Evolutionary conservation across 35 echinoderm and acorn worm species (phyloP).

Genomic region (Eucidaris tribuloides): DNA sequence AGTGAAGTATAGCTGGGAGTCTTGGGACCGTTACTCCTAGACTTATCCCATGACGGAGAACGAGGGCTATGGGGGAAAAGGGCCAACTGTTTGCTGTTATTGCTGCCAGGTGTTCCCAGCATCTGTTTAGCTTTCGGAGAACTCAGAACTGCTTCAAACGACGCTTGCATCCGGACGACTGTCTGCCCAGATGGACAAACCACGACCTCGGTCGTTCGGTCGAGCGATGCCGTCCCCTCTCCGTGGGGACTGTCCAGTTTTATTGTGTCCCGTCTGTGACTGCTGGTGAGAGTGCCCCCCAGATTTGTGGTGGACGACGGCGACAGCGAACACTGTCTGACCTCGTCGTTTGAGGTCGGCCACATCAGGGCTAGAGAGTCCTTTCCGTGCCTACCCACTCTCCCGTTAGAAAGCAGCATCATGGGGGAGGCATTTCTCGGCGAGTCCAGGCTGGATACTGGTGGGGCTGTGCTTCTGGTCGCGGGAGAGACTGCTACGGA

Average conservation of each 20-base stretch:
- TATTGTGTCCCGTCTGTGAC: not conserved
- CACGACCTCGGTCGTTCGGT: slow-evolving; percentile 1
- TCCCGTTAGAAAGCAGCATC: slow-evolving; percentile 13
- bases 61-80: too few species aligned
- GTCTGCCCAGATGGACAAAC: slow-evolving; percentile 16
- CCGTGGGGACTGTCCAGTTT: not conserved
- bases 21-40: not conserved
- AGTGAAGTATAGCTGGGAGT: not conserved
- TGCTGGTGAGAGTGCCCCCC: not conserved
- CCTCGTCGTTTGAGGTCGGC: not conserved
- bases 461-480: slow-evolving; percentile 21
- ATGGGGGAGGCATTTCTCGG: slow-evolving; percentile 15
- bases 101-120: too few species aligned
- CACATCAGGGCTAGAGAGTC: slow-evolving; percentile 43
- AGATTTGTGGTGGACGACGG: not conserved
- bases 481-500: not conserved
- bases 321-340: not conserved
- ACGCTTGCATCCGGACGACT: not conserved
- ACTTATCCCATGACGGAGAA: not conserved
- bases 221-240: not conserved
- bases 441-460: slow-evolving; percentile 22
- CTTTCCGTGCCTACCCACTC: not conserved
- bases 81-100: too few species aligned
- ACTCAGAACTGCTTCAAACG: not conserved
- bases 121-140: too few species aligned